These are phyloP conservation scores for Apostichopus leukothele DNA, from an alignment of 53 echinoderm and acorn worm species.

Conservation along the genomic window DNA sequence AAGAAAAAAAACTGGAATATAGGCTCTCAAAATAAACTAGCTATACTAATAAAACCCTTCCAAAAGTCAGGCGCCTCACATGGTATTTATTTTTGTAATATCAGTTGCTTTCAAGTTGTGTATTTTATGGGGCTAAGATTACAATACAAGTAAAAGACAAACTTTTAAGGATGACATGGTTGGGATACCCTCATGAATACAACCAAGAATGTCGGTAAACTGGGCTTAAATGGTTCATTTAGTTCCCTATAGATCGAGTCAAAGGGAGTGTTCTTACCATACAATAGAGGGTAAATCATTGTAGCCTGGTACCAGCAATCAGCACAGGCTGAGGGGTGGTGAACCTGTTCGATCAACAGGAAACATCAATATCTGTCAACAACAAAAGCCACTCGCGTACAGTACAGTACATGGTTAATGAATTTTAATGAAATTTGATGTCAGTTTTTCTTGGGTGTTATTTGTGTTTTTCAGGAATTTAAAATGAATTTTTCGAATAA, in stretches of 20 bases:
- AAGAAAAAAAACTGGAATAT: neutral
- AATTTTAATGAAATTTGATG: too few relatives aligned
- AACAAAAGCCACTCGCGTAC: too few relatives aligned
- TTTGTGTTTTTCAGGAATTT: too few relatives aligned
- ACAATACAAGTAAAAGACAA: constrained; percentile 42
- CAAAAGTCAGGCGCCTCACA: constrained; percentile 25
- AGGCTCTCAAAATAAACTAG: constrained; percentile 41
- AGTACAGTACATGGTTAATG: too few relatives aligned
- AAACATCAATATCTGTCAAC: too few relatives aligned
- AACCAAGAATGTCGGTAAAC: constrained; percentile 27
- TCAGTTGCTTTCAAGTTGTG: constrained; percentile 46
- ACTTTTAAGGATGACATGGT: constrained; percentile 36
- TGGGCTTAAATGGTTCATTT: constrained; percentile 28
- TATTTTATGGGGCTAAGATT: constrained; percentile 37
- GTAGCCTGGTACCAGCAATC: neutral
- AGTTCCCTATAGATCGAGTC: neutral
- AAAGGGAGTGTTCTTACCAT: neutral
- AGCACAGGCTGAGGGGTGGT: neutral
- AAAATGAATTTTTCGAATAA: too few relatives aligned
- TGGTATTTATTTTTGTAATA: constrained; percentile 46
- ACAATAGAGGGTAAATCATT: neutral
- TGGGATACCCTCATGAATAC: constrained; percentile 21
- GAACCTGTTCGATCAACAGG: too few relatives aligned
- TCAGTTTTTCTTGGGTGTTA: too few relatives aligned
- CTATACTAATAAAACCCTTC: constrained; percentile 36